These are phyloP conservation scores for Ochlodes sylvanus DNA, from an alignment of 2,888 invertebrate genomes.

Conservation along the genomic window DNA sequence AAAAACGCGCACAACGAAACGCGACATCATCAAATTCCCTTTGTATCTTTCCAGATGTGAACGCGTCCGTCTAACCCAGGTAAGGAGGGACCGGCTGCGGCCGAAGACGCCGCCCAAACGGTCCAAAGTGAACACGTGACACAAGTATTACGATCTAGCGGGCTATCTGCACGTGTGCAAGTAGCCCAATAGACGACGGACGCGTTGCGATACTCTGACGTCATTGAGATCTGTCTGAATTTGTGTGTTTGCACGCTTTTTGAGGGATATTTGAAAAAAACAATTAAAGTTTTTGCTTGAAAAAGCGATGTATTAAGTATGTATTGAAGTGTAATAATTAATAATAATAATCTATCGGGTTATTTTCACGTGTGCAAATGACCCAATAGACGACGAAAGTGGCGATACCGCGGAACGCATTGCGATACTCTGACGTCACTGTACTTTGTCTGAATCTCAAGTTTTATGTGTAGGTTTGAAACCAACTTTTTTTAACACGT, in stretches of 20 bases:
- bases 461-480: too few species aligned
- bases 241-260: too few species aligned
- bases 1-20: too few species aligned
- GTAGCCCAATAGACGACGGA: conserved; percentile 15
- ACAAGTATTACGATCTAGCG: conserved; percentile 32
- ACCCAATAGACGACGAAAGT: conserved; percentile 11
- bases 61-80: conserved; percentile 71
- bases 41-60: conserved; percentile 67
- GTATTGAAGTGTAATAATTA: too few species aligned
- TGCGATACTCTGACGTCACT: too few species aligned
- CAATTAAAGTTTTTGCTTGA: too few species aligned
- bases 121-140: conserved; percentile 33
- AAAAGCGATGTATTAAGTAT: too few species aligned
- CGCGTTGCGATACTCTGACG: not conserved
- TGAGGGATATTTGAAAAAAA: too few species aligned
- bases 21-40: too few species aligned
- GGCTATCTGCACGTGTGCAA: conserved; percentile 32
- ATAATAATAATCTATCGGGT: conserved; percentile 29
- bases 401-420: not conserved
- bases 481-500: too few species aligned
- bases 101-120: conserved; percentile 44
- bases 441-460: too few species aligned
- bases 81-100: conserved; percentile 64
- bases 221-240: too few species aligned
- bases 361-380: conserved; percentile 31